These are phyloP conservation scores for Isaurus tuberculatus DNA, from an alignment of 92 coral and sea anemone species.

Conservation along the genomic window DNA sequence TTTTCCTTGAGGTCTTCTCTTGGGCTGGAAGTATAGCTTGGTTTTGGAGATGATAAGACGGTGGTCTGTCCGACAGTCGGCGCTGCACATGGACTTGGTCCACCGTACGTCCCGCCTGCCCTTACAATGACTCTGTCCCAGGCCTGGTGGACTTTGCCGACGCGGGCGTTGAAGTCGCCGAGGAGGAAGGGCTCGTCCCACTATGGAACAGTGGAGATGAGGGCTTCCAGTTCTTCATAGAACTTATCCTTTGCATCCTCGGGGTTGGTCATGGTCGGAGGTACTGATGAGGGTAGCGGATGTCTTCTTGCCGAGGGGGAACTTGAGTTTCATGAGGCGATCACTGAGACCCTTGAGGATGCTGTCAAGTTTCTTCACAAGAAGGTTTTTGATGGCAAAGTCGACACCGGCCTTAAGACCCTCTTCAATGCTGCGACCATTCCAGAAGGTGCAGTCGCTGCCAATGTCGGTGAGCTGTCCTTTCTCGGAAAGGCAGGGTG, in stretches of 20 bases:
- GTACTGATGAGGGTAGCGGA: conserved; percentile 59
- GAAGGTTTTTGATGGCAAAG: conserved; percentile 51
- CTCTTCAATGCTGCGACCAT: conserved; percentile 47
- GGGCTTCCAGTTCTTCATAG: conserved; percentile 4
- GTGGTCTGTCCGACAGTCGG: too few relatives aligned
- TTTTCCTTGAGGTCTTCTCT: too few relatives aligned
- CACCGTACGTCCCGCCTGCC: too few relatives aligned
- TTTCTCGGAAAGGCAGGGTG: conserved; percentile 42
- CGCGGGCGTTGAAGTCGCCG: conserved; percentile 62
- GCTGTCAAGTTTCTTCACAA: background rate
- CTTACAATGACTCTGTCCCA: too few relatives aligned
- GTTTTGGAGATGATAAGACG: too few relatives aligned
- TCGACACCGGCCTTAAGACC: conserved; percentile 58
- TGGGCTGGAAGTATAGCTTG: too few relatives aligned
- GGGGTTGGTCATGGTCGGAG: conserved; percentile 65
- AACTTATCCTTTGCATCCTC: conserved; percentile 53
- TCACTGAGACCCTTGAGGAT: conserved; percentile 49
- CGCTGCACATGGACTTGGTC: too few relatives aligned
- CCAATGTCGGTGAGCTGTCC: conserved; percentile 54
- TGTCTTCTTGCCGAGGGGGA: conserved; percentile 38
- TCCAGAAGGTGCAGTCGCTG: conserved; percentile 60
- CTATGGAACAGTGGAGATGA: conserved; percentile 40
- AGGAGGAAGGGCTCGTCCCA: conserved; percentile 32
- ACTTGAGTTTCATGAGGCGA: conserved; percentile 51
- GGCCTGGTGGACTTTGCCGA: conserved; percentile 25